Evolutionary conservation across 2,797 vertebrate genomes (phyloP).

Genomic region (Sylvia borin): DNA sequence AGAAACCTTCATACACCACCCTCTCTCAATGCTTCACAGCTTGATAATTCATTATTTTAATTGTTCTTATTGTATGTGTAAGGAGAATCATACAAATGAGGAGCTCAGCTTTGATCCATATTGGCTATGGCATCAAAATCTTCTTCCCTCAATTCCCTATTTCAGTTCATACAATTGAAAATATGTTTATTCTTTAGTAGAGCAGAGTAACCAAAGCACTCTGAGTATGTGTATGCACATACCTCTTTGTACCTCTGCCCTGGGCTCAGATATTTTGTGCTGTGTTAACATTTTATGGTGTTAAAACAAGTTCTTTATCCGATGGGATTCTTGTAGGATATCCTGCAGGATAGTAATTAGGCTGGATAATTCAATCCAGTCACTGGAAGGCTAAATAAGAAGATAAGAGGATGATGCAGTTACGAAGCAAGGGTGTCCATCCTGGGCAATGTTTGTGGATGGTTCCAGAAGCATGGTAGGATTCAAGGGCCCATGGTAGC

Average conservation of each 20-base stretch:
- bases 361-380: not conserved
- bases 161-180: not conserved
- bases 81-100: not conserved
- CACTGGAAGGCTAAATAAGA: not conserved
- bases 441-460: not conserved
- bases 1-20: not conserved
- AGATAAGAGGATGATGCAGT: not conserved
- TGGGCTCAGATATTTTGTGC: not conserved
- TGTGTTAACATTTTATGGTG: not conserved
- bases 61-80: not conserved
- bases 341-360: not conserved
- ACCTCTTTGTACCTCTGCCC: not conserved
- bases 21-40: not conserved
- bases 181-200: not conserved
- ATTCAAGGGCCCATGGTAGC: not conserved
- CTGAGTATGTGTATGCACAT: not conserved
- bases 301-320: not conserved
- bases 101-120: not conserved
- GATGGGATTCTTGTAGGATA: not conserved
- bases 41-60: not conserved
- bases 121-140: not conserved
- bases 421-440: not conserved
- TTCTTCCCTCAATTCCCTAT: not conserved
- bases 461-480: not conserved
- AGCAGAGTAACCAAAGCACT: not conserved